Evolutionary conservation across 1,140 invertebrate species (phyloP).

Genomic region (Ylistrum balloti): DNA sequence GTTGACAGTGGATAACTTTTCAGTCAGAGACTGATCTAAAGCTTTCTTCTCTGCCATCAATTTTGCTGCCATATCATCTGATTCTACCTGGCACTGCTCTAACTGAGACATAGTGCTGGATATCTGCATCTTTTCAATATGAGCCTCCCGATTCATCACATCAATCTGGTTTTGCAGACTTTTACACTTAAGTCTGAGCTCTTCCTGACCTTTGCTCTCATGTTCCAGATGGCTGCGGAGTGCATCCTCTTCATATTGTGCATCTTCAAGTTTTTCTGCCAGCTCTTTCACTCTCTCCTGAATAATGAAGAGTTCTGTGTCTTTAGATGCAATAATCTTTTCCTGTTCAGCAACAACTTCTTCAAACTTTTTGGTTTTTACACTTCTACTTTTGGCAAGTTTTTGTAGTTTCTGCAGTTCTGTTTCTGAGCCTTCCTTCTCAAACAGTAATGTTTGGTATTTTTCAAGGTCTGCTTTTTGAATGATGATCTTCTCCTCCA

Average conservation of each 20-base stretch:
- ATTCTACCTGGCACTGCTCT: conserved; percentile 37
- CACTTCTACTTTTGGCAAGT: conserved; percentile 57
- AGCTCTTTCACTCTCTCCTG: conserved; percentile 62
- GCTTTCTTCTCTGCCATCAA: conserved; percentile 56
- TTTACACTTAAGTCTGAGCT: conserved; percentile 43
- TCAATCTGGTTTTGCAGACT: conserved; percentile 48
- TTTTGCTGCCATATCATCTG: conserved; percentile 47
- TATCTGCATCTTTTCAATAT: conserved; percentile 36
- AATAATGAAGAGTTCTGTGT: conserved; percentile 57
- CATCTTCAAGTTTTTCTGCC: conserved; percentile 64
- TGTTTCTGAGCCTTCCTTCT: conserved; percentile 50
- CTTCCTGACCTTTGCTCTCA: conserved; percentile 58
- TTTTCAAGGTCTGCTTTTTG: not conserved
- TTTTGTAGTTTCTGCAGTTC: conserved; percentile 53
- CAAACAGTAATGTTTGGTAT: not conserved
- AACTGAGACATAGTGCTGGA: not conserved
- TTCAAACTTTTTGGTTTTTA: conserved; percentile 60
- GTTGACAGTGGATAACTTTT: conserved; percentile 47
- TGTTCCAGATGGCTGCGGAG: conserved; percentile 60
- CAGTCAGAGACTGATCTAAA: conserved; percentile 44
- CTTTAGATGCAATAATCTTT: conserved; percentile 51
- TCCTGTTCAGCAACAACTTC: conserved; percentile 62
- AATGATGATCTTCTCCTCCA: not conserved
- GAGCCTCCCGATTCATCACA: conserved; percentile 39
- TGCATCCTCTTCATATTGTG: conserved; percentile 64